Base-by-base conservation (phyloP, 2,888 invertebrate genomes). In the Xylophagus ater region DNA sequence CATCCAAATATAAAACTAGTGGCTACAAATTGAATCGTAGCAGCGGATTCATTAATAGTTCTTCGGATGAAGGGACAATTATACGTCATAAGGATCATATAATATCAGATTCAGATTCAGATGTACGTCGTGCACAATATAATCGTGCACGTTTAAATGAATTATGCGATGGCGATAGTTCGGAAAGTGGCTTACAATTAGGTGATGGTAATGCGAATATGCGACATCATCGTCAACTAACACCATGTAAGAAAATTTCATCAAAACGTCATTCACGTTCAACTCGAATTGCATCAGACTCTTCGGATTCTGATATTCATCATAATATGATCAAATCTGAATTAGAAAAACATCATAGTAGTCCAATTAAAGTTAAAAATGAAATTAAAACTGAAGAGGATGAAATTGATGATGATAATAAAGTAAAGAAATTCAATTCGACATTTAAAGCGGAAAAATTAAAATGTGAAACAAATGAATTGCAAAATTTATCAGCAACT, bases 241-340 rank as follows among this genome's bases (percentile, higher is more conserved):
- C 60, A 64, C 59, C 69, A 58, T 43, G 52, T 4, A 55, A 54
- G 18, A 79, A 78, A 56, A 66, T 74, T 2, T 67, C 74, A 2
- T 66, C 68, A 2, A 71, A 79, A 40, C 80, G 81, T 55, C 76
- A 76, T 51, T 80, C 79, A 1, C 68, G 79, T 49, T 75, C 80
- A 15, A 60, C 59, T 0, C 73, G 81, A 17, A 83, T 86, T 42
- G 75, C 80, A 42, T 84, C 83, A 8, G 86, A 87, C 54, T 79
- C 83, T 2, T 81, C 83, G 24, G 83, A 82, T 49, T 80, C 46
- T 8, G 47, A 48, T 19, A 24, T 25, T n/a, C n/a, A n/a, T n/a
- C n/a, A n/a, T n/a, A n/a, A n/a, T n/a, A n/a, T n/a, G n/a, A n/a
- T n/a, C n/a, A n/a, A n/a, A n/a, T n/a, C n/a, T n/a, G n/a, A n/a